phyloP scores from a whole-genome alignment of 37 sponge, comb jelly and placozoan genomes.

The Diacarnus erythraeanus region DNA sequence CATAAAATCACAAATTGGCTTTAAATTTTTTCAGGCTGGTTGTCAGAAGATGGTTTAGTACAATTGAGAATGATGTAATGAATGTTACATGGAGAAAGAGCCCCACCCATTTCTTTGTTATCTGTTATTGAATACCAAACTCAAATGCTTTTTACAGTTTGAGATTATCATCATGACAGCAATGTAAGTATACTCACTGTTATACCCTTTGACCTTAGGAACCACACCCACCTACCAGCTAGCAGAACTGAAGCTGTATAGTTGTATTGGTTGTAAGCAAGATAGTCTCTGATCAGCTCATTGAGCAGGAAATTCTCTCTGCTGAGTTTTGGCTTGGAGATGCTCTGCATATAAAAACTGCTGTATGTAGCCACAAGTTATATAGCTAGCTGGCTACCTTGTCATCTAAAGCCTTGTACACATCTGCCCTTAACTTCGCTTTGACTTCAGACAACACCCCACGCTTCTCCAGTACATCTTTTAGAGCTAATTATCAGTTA shows the following conservation, averaged over 20 bases:
- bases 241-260: constrained; percentile 68
- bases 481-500: too few relatives aligned
- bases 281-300: constrained; percentile 90
- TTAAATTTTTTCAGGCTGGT: too few relatives aligned
- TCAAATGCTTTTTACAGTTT: too few relatives aligned
- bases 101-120: too few relatives aligned
- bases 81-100: too few relatives aligned
- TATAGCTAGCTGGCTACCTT: constrained; percentile 11
- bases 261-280: constrained; percentile 79
- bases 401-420: constrained; percentile 75
- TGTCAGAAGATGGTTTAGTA: too few relatives aligned
- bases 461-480: constrained; percentile 67
- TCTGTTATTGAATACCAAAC: too few relatives aligned
- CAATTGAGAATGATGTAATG: too few relatives aligned
- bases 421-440: constrained; percentile 68
- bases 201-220: background rate
- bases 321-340: constrained; percentile 50
- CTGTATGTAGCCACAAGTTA: background rate
- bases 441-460: constrained; percentile 60
- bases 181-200: too few relatives aligned
- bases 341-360: constrained; percentile 28
- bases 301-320: constrained; percentile 83
- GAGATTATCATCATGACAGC: too few relatives aligned
- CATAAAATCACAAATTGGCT: too few relatives aligned
- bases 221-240: constrained; percentile 38